These are phyloP conservation scores for Hippopotamyrus pictus DNA, from an alignment of 2,797 vertebrate genomes.

Conservation along the genomic window DNA sequence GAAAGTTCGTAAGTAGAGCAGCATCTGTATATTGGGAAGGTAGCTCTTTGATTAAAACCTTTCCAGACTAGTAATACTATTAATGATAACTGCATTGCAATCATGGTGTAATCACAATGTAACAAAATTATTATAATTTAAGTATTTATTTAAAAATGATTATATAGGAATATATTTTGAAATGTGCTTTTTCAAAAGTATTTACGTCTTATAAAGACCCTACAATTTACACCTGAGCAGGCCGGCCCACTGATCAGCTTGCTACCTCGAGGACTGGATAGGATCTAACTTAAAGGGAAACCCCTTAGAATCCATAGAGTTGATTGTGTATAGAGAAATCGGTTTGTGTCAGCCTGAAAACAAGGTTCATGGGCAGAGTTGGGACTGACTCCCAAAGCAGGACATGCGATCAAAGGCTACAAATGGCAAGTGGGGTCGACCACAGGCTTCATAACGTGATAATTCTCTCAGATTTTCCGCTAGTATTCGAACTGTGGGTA, in stretches of 20 bases:
- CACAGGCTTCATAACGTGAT: not conserved
- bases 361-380: not conserved
- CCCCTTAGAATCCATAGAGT: not conserved
- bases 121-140: not conserved
- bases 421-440: not conserved
- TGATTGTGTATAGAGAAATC: not conserved
- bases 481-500: not conserved
- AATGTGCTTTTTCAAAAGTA: not conserved
- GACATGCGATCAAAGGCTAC: not conserved
- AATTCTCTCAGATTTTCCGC: not conserved
- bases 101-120: not conserved
- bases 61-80: not conserved
- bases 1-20: not conserved
- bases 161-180: not conserved
- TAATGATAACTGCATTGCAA: not conserved
- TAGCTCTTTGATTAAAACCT: not conserved
- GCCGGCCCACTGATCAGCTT: not conserved
- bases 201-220: not conserved
- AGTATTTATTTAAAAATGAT: not conserved
- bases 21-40: not conserved
- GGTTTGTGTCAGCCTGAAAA: not conserved
- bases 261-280: not conserved
- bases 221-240: not conserved
- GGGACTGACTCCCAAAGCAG: not conserved
- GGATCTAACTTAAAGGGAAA: not conserved